Conservation (phyloP, 2,113 vertebrate species). For the Solea solea region DNA sequence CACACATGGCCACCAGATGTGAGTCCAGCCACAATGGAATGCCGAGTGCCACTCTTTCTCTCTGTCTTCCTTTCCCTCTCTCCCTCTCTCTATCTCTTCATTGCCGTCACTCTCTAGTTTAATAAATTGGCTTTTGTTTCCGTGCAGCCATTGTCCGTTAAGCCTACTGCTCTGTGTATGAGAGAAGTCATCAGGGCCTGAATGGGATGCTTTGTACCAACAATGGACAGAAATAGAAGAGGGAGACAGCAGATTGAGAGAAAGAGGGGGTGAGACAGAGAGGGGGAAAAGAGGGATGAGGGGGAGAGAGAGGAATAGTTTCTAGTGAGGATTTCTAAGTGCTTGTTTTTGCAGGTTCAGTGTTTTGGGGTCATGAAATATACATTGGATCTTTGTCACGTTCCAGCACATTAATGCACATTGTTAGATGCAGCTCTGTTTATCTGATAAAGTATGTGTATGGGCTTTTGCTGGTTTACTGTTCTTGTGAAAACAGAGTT, state of each 20-base stretch:
- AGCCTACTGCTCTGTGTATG: constrained; percentile 81
- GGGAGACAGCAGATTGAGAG: constrained; percentile 35
- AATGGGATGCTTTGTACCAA: constrained; percentile 89
- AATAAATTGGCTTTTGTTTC: constrained; percentile 96
- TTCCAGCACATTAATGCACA: constrained; percentile 5
- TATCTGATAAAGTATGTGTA: constrained; percentile 2
- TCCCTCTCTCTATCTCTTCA: constrained; percentile 35
- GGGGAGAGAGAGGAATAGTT: constrained; percentile 34
- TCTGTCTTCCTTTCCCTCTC: constrained; percentile 71
- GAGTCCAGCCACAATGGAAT: constrained; percentile 81
- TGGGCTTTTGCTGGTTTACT: constrained; percentile 6
- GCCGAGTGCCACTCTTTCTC: constrained; percentile 77
- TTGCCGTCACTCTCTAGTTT: constrained; percentile 72
- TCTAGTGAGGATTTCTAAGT: constrained; percentile 75
- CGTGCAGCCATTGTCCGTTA: constrained; percentile 82
- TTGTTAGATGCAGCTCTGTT: accelerated
- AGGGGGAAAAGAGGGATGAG: constrained; percentile 19
- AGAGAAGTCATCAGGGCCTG: constrained; percentile 82
- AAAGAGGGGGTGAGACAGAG: constrained; percentile 31
- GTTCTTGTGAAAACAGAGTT: neutral
- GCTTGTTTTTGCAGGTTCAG: constrained; percentile 78
- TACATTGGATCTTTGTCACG: constrained; percentile 38
- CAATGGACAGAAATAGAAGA: constrained; percentile 68
- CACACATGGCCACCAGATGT: constrained; percentile 99
- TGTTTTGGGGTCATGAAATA: constrained; percentile 49